A percentile compares a stretch with the other conserved stretches of the same genome.
These are phyloP conservation scores for Asbolus verrucosus DNA, from an alignment of 1,140 invertebrate genomes.

Conservation along the genomic window DNA sequence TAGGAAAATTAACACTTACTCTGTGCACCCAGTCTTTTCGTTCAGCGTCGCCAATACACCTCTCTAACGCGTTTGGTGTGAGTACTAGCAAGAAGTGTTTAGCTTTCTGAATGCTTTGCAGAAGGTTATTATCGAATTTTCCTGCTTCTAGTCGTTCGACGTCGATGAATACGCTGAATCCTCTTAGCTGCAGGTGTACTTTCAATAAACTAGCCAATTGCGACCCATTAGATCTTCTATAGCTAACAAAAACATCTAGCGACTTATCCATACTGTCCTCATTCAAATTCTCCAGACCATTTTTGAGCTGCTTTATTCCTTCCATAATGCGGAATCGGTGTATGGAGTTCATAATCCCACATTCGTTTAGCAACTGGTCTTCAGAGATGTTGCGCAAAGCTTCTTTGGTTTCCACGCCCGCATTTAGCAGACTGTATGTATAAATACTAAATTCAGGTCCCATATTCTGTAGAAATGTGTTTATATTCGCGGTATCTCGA, in stretches of 20 bases:
- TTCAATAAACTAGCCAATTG: conserved; percentile 93
- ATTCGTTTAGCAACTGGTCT: conserved; percentile 91
- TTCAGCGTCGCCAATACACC: conserved; percentile 92
- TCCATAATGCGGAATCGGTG: conserved; percentile 92
- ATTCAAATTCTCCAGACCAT: conserved; percentile 68
- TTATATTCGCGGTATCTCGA: conserved; percentile 90
- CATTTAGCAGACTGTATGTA: conserved; percentile 96
- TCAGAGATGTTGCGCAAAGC: conserved; percentile 85
- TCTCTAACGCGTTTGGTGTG: conserved; percentile 93
- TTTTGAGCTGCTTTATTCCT: conserved; percentile 75
- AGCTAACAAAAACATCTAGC: conserved; percentile 98
- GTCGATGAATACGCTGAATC: conserved; percentile 96
- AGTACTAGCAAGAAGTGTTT: conserved; percentile 97
- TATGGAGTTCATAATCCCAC: conserved; percentile 93
- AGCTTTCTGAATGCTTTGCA: conserved; percentile 96
- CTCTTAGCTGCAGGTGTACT: conserved; percentile 94
- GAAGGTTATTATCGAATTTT: conserved; percentile 98
- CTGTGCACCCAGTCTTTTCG: conserved; percentile 99
- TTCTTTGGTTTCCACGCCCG: conserved; percentile 89
- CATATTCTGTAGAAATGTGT: conserved; percentile 89
- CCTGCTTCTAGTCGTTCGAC: conserved; percentile 95
- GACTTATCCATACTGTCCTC: conserved; percentile 87
- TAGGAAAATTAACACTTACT: conserved; percentile 78
- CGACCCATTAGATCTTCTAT: conserved; percentile 96
- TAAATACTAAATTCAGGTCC: conserved; percentile 95